Conservation (phyloP, 2,797 vertebrate species). For the Cyprinella venusta region DNA sequence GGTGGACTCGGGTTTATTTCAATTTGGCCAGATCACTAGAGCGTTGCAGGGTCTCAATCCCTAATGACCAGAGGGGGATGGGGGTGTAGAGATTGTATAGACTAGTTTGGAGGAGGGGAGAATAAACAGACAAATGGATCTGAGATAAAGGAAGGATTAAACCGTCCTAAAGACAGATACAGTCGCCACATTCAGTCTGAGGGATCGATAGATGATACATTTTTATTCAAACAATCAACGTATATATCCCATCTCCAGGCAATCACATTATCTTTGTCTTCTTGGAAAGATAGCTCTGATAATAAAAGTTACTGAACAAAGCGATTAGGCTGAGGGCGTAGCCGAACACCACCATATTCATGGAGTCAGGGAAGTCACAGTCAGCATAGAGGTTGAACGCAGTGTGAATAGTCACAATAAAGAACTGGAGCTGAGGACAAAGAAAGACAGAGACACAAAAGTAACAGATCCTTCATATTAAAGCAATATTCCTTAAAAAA, state of each 20-base stretch:
- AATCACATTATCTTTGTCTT: constrained; percentile 64
- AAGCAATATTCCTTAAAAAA: not conserved
- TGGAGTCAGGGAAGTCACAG: constrained; percentile 70
- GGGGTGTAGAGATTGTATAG: constrained; percentile 53
- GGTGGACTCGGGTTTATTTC: constrained; percentile 78
- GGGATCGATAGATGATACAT: not conserved
- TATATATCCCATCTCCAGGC: no score
- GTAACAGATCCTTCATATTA: not conserved
- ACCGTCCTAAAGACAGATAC: constrained; percentile 22
- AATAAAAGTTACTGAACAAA: constrained; percentile 78
- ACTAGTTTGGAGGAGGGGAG: constrained; percentile 45
- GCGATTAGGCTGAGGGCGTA: constrained; percentile 75
- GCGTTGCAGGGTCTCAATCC: constrained; percentile 73
- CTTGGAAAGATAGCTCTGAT: constrained; percentile 64
- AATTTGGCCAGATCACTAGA: constrained; percentile 77
- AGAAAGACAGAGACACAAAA: constrained; percentile 3
- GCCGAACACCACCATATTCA: constrained; percentile 69
- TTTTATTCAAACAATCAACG: not conserved
- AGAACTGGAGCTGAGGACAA: constrained; percentile 72
- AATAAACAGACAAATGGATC: constrained; percentile 47
- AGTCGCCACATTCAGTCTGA: not conserved
- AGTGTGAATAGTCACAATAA: constrained; percentile 73
- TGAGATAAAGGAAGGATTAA: constrained; percentile 47
- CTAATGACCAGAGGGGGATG: constrained; percentile 75
- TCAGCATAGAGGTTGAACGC: constrained; percentile 75